A percentile compares a stretch with the other conserved stretches of the same genome.
These are phyloP conservation scores for Morpho achilles DNA, from an alignment of 2,888 invertebrate genomes.

Conservation along the genomic window DNA sequence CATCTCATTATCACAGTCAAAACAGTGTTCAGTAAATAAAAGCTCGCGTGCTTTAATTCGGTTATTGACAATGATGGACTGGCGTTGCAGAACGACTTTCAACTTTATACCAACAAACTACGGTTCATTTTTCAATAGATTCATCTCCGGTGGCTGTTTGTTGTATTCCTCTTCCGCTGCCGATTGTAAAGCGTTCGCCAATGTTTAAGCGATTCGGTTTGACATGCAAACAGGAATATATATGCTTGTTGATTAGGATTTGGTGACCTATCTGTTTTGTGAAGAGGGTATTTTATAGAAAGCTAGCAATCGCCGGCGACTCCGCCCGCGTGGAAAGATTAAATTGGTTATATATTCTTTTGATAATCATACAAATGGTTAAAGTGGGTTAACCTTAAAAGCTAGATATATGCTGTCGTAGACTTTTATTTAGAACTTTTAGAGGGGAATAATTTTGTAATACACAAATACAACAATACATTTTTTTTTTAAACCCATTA, in stretches of 20 bases:
- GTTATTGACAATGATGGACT: constrained; percentile 38
- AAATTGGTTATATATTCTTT: no score
- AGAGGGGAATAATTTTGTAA: no score
- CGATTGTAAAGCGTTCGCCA: constrained; percentile 40
- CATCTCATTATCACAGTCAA: constrained; percentile 50
- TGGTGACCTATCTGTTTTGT: constrained; percentile 25
- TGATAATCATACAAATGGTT: no score
- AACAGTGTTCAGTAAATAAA: constrained; percentile 49
- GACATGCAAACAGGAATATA: constrained; percentile 38
- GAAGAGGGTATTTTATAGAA: no score
- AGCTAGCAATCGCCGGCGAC: no score
- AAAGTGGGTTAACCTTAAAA: no score
- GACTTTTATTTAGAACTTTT: no score
- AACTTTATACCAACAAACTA: constrained; percentile 14
- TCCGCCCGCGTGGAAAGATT: no score
- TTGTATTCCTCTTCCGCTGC: constrained; percentile 32
- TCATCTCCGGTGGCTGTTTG: constrained; percentile 20
- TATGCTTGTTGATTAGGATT: constrained; percentile 47
- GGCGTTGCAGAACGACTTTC: constrained; percentile 3
- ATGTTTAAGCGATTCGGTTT: constrained; percentile 44
- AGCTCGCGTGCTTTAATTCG: constrained; percentile 49
- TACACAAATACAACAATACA: no score
- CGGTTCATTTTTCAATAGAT: constrained; percentile 21
- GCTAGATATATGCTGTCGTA: no score
- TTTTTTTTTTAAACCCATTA: no score